Evolutionary conservation across 1,140 invertebrate species (phyloP).

Genomic region (Apis laboriosa): DNA sequence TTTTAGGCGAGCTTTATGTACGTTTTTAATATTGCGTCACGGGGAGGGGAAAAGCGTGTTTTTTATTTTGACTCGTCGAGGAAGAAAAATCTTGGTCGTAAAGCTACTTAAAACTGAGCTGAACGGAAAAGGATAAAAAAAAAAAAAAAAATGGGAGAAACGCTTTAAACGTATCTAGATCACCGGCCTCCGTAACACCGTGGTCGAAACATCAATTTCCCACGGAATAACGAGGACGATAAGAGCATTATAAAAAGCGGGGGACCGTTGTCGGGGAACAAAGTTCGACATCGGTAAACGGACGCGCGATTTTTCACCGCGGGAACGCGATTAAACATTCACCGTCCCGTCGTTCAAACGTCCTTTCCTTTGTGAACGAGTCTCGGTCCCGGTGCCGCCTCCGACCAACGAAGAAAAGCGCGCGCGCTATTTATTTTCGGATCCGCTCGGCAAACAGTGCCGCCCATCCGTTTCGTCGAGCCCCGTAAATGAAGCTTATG

Average conservation of each 20-base stretch:
- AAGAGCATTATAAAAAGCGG: background rate
- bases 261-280: background rate
- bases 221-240: background rate
- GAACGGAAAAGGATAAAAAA: no score
- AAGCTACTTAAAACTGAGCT: background rate
- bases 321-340: background rate
- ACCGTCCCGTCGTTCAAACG: background rate
- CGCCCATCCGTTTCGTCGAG: background rate
- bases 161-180: background rate
- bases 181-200: background rate
- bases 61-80: background rate
- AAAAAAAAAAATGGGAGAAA: conserved; percentile 1
- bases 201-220: background rate
- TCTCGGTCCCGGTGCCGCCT: background rate
- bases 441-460: conserved; percentile 22
- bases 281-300: background rate
- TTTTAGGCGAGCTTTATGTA: background rate
- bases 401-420: background rate
- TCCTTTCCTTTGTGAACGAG: background rate
- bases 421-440: conserved; percentile 33
- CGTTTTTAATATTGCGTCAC: background rate
- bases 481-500: conserved; percentile 46
- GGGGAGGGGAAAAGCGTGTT: background rate
- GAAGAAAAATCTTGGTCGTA: no score
- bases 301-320: background rate